These are phyloP conservation scores for Podabrus alpinus DNA, from an alignment of 2,888 invertebrate species.

Conservation along the genomic window DNA sequence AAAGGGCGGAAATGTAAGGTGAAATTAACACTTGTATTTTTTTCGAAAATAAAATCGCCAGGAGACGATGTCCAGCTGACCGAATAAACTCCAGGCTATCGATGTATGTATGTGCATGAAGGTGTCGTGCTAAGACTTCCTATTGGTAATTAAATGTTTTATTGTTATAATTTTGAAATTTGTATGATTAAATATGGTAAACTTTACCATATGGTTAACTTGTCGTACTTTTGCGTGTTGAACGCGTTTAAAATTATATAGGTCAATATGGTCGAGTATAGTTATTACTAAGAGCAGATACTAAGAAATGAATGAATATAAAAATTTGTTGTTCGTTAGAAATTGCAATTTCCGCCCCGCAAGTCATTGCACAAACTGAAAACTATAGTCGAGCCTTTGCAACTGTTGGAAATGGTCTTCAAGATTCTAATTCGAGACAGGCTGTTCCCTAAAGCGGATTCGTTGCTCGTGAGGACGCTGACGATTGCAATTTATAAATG, in stretches of 20 bases:
- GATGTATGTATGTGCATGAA: constrained; percentile 4
- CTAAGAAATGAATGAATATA: neutral
- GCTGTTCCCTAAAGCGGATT: neutral
- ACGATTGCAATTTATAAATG: too few relatives aligned
- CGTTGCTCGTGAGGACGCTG: too few relatives aligned
- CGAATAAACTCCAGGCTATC: constrained; percentile 17
- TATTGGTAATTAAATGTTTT: constrained; percentile 31
- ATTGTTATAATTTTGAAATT: constrained; percentile 28
- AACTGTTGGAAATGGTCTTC: neutral
- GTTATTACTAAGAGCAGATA: neutral
- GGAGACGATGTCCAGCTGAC: constrained; percentile 23
- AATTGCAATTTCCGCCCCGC: neutral
- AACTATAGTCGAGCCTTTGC: neutral
- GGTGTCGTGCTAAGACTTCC: neutral
- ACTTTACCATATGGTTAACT: constrained; percentile 21
- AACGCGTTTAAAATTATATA: neutral
- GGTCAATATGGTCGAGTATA: neutral
- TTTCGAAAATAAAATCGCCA: constrained; percentile 10
- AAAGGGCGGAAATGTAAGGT: constrained; percentile 31
- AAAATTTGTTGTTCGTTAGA: neutral
- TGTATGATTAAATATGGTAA: constrained; percentile 16
- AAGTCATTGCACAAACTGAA: neutral
- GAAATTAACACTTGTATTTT: constrained; percentile 24
- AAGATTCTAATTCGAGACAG: neutral
- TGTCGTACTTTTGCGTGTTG: constrained; percentile 19